Base-by-base conservation (phyloP, 1,140 invertebrate species). In the Spodoptera frugiperda region DNA sequence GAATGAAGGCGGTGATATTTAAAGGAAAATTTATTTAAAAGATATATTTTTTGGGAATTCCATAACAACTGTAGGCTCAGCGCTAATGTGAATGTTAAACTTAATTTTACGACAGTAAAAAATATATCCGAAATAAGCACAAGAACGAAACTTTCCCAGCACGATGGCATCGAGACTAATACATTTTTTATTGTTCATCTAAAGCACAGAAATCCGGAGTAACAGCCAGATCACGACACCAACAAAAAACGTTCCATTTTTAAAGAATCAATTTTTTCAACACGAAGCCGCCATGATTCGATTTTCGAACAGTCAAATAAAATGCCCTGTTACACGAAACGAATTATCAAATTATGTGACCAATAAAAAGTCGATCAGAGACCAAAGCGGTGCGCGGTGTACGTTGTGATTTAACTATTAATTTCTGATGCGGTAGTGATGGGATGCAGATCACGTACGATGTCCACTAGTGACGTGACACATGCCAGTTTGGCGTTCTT, bases 401-500 rank as follows among this genome's bases (percentile, higher is more conserved):
- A 33, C 15, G 17, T 25, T n/a, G 61, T 49, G 61, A 65, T 65
- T 46, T 48, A 48, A 65, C 61, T 65, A 48, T 48, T 65, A 48
- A 65, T 61, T 48, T 65, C 10, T 63, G 15, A 48, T 14, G 61
- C 44, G 61, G 14, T 65, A 17, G 10, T 12, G 11, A 65, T 25
- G 17, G 1, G 17, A 65, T 65, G 15, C 61, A 9, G 44, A n/a
- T 17, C 61, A 65, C 61, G 61, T 65, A 49, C 44, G 17, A 19
- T 65, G 61, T 65, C 44, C 61, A 65, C 33, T 48, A 48, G 44
- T 65, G 39, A 65, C 44, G 61, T 48, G 57, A 65, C 61, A 49
- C 44, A 65, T 48, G 33, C 57, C 57, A 44, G 17, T 21, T 48
- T 65, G 61, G 61, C 11, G 61, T 65, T 65, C 61, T 44, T 48